A percentile compares a stretch with the other conserved stretches of the same genome.
phyloP scores from a whole-genome alignment of 2,113 vertebrate genomes.

The Dicentrarchus labrax region DNA sequence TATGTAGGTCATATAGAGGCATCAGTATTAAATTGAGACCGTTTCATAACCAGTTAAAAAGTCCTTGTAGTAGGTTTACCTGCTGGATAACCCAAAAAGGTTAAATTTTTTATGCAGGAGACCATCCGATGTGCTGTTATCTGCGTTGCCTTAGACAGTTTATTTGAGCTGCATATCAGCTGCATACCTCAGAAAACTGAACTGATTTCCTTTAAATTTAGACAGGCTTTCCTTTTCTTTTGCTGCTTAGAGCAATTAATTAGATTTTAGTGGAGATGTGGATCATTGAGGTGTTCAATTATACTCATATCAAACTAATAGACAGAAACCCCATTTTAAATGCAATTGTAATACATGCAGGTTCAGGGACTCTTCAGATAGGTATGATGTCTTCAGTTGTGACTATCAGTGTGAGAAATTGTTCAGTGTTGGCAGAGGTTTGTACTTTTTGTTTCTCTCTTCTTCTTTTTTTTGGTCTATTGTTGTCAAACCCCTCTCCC shows the following conservation, averaged over 20 bases:
- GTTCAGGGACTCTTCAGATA: neutral
- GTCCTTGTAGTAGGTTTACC: no score
- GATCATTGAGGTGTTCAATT: neutral
- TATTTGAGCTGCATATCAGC: neutral
- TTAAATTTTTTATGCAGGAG: neutral
- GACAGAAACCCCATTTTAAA: constrained; percentile 2
- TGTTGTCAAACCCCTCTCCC: constrained; percentile 15
- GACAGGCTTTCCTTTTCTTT: neutral
- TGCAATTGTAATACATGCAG: neutral
- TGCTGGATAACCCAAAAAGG: neutral
- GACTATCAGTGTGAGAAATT: neutral
- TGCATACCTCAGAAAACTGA: no score
- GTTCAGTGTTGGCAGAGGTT: constrained; percentile 7
- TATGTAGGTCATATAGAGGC: no score
- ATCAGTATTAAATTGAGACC: no score
- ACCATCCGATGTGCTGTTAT: neutral
- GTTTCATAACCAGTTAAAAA: no score
- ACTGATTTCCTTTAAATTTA: no score
- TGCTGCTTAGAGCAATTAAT: neutral
- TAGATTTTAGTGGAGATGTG: neutral
- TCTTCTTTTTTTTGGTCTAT: neutral
- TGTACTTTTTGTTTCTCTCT: neutral
- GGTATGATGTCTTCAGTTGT: constrained; percentile 4
- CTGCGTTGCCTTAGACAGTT: neutral
- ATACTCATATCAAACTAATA: neutral